Base-by-base conservation (phyloP, 2,888 invertebrate genomes). In the Apoderus coryli region DNA sequence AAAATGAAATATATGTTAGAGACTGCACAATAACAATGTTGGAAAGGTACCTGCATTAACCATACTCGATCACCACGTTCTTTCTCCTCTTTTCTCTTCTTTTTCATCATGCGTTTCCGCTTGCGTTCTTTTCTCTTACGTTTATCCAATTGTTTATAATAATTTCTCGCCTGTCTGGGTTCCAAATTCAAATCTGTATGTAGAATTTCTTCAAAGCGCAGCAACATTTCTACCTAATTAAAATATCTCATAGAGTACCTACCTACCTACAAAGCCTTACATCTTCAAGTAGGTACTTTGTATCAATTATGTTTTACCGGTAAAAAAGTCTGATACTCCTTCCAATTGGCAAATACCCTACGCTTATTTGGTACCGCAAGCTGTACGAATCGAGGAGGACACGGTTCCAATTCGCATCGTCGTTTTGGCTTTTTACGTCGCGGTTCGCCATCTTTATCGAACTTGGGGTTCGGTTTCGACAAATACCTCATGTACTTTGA, bases 141-240 rank as follows among this genome's bases (percentile, higher is more conserved):
- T 23, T 36, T 44, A 26, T 50, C 49, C 10, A 52, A 28, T 33
- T 44, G 38, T 31, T 51, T 54, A 30, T 53, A 54, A 35, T 52
- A 53, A 23, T 44, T 44, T 6, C 42, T 30, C 0, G 54, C 56
- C 14, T 49, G 50, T 34, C 44, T 42, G 1, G 51, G 48, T 28
- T 52, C 49, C 23, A 56, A 35, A 35, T 46, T 50, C 27, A 48
- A 45, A 22, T 51, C 47, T 2, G 48, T 48, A 26, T 48, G 48
- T 9, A 56, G 37, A 14, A 53, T 44, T 29, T 50, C 44, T 22
- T 54, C 46, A 25, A 49, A 45, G 33, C 50, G 37, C 12, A 44
- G 29, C 9, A 54, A 32, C 24, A 44, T 38, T 27, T 50, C 49
- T 1, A 46, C n/a, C n/a, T n/a, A n/a, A n/a, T n/a, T n/a, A n/a